Evolutionary conservation across 2,797 vertebrate genomes (phyloP).

Genomic region (Micropoecilia bifurca): DNA sequence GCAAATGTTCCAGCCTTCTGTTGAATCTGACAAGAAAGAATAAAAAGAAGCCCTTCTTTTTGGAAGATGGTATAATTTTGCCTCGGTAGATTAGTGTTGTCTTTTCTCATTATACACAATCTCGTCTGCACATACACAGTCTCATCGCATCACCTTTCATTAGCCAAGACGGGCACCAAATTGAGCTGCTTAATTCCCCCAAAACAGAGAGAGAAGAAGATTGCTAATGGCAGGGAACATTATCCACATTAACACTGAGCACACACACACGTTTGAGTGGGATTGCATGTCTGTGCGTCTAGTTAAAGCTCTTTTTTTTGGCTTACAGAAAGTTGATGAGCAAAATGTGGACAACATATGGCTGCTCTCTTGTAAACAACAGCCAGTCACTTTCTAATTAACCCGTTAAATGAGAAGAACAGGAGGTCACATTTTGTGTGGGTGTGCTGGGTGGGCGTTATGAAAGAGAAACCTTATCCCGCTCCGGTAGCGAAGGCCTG

Average conservation of each 20-base stretch:
- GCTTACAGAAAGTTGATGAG: slow-evolving; percentile 43
- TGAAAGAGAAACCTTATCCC: slow-evolving; percentile 40
- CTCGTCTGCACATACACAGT: slow-evolving; percentile 45
- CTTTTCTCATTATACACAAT: slow-evolving; percentile 56
- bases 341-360: slow-evolving; percentile 71
- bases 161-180: slow-evolving; percentile 56
- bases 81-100: slow-evolving; percentile 51
- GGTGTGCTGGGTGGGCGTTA: slow-evolving; percentile 24
- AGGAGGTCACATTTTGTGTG: slow-evolving; percentile 45
- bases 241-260: slow-evolving; percentile 39
- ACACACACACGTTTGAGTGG: slow-evolving; percentile 11
- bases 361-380: slow-evolving; percentile 67
- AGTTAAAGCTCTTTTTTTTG: slow-evolving; percentile 18
- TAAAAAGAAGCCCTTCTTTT: not conserved
- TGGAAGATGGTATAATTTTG: slow-evolving; percentile 16
- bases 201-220: slow-evolving; percentile 56
- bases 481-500: slow-evolving; percentile 46
- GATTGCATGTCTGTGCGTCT: slow-evolving; percentile 9
- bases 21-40: not conserved
- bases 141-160: slow-evolving; percentile 63
- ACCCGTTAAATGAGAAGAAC: slow-evolving; percentile 74
- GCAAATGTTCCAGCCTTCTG: slow-evolving; percentile 12
- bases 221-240: slow-evolving; percentile 56
- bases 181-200: slow-evolving; percentile 63
- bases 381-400: slow-evolving; percentile 80